Conservation (phyloP, 1,140 invertebrate genomes). For the Tetraneura akinire region DNA sequence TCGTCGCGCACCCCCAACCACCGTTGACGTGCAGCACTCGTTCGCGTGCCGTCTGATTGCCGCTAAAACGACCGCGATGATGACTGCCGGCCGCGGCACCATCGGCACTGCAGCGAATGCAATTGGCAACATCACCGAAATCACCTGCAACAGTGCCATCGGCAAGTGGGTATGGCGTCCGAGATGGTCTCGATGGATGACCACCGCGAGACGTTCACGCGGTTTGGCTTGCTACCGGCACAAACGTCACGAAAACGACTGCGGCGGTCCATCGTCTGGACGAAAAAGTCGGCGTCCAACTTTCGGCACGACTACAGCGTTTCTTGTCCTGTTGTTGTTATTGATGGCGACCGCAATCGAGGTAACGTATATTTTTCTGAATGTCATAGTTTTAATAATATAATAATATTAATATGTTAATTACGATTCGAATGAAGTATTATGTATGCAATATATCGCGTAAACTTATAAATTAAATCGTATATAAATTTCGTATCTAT, state of each 20-base stretch:
- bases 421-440: no score
- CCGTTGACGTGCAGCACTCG: neutral
- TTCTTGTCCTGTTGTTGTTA: neutral
- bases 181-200: neutral
- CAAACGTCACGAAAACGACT: neutral
- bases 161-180: conserved; percentile 45
- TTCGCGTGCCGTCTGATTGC: neutral
- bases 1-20: neutral
- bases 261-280: neutral
- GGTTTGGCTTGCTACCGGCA: neutral
- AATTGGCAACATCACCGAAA: neutral
- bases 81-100: no score
- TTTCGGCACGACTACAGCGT: neutral
- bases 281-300: neutral
- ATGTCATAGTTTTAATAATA: no score
- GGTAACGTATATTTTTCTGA: neutral
- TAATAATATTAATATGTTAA: no score
- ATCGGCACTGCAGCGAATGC: no score
- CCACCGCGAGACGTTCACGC: no score
- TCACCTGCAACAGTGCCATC: neutral
- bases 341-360: neutral
- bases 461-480: no score
- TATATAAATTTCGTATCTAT: no score
- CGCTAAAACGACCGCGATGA: neutral
- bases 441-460: no score